These are phyloP conservation scores for Corythoichthys intestinalis DNA, from an alignment of 2,113 vertebrate species.

Conservation along the genomic window DNA sequence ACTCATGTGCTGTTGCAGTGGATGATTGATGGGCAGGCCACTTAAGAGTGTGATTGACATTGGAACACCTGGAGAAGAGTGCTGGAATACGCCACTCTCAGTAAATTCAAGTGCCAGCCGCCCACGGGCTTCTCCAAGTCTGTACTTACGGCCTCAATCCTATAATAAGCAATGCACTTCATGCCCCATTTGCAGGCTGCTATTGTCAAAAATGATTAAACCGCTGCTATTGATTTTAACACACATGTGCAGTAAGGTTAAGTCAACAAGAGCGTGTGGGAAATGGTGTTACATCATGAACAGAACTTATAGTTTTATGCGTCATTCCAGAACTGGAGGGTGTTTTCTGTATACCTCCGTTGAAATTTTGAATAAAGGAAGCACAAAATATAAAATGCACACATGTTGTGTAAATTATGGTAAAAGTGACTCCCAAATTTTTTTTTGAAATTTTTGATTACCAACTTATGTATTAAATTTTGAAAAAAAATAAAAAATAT, in stretches of 20 bases:
- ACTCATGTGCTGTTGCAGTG: conserved; percentile 43
- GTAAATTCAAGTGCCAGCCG: conserved; percentile 67
- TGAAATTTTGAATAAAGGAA: neutral
- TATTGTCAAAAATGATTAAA: conserved; percentile 58
- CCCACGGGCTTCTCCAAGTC: conserved; percentile 54
- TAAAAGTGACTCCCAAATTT: neutral
- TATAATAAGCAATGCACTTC: conserved; percentile 62
- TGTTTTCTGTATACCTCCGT: neutral
- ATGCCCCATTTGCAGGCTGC: conserved; percentile 45
- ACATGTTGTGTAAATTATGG: neutral
- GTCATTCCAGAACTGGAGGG: neutral
- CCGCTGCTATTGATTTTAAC: conserved; percentile 41
- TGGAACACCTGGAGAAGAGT: conserved; percentile 70
- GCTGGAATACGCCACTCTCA: conserved; percentile 68
- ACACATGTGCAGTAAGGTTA: conserved; percentile 16
- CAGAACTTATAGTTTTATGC: neutral
- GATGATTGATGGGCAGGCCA: conserved; percentile 67
- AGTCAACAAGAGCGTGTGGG: neutral
- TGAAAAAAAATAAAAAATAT: no score
- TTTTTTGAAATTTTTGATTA: no score
- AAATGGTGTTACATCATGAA: conserved; percentile 18
- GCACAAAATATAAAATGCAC: neutral
- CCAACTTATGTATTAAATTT: no score
- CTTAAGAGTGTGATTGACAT: conserved; percentile 64
- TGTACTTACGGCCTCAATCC: conserved; percentile 61